Conservation (phyloP, 2,888 invertebrate genomes). For the Plagodis dolabraria region DNA sequence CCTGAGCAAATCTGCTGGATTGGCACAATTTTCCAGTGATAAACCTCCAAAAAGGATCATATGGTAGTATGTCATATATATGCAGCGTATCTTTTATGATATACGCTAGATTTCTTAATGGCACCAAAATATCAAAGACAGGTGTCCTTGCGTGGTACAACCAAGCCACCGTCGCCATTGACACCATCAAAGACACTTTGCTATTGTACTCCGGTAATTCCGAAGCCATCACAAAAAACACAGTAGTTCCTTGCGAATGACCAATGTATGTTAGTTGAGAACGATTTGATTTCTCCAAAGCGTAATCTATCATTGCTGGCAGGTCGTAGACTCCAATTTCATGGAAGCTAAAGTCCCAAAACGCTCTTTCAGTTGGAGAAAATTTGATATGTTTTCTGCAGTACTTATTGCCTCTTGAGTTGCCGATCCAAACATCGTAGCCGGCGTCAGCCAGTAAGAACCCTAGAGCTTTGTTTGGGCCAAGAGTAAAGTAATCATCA, state of each 20-base stretch:
- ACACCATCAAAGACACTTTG: slow-evolving; percentile 84
- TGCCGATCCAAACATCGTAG: slow-evolving; percentile 91
- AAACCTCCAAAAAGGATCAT: slow-evolving; percentile 6
- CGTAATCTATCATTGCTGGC: slow-evolving; percentile 89
- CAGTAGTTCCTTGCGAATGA: slow-evolving; percentile 89
- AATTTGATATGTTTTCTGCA: slow-evolving; percentile 70
- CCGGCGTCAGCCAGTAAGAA: slow-evolving; percentile 85
- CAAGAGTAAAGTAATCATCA: slow-evolving; percentile 88
- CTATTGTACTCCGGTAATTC: slow-evolving; percentile 84
- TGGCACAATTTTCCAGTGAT: slow-evolving; percentile 11
- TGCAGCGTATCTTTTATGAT: slow-evolving; percentile 4
- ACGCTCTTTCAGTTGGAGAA: slow-evolving; percentile 55
- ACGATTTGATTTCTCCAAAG: slow-evolving; percentile 78
- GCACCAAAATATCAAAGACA: slow-evolving; percentile 4
- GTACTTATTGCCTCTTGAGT: slow-evolving; percentile 89
- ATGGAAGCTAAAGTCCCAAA: slow-evolving; percentile 89
- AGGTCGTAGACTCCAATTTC: slow-evolving; percentile 90
- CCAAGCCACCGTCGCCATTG: slow-evolving; percentile 86
- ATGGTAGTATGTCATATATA: slow-evolving; percentile 19
- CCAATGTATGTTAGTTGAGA: slow-evolving; percentile 88
- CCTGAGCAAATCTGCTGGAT: not conserved
- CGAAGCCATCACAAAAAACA: slow-evolving; percentile 86
- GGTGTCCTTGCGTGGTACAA: slow-evolving; percentile 67
- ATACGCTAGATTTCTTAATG: not conserved
- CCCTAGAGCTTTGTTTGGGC: slow-evolving; percentile 80